Percentiles rank a stretch among this genome's conserved stretches.
These are phyloP conservation scores for Alectura lathami DNA, from an alignment of 2,113 vertebrate species.

Conservation along the genomic window DNA sequence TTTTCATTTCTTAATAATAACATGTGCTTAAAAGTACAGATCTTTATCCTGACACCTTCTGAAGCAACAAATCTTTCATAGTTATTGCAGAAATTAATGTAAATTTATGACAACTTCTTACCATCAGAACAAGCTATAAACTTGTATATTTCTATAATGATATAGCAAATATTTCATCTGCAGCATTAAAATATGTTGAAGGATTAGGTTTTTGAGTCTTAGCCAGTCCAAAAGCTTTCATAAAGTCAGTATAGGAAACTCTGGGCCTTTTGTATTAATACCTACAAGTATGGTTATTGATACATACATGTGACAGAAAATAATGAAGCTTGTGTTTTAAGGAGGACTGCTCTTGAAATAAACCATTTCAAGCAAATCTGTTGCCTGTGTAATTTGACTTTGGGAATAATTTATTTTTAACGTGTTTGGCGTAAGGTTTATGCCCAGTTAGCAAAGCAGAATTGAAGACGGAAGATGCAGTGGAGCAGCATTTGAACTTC, in stretches of 20 bases:
- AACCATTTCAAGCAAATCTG: not conserved
- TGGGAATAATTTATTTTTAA: not conserved
- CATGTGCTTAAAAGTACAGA: not conserved
- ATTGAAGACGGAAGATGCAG: not conserved
- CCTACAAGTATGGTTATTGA: not conserved
- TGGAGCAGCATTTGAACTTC: not conserved
- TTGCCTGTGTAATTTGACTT: not conserved
- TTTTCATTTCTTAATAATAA: not conserved
- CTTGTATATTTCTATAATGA: not conserved
- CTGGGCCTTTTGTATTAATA: not conserved
- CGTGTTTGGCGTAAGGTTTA: not conserved
- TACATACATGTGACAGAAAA: not conserved
- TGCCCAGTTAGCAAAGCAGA: not conserved
- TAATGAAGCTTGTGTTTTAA: not conserved
- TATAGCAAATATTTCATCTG: not conserved
- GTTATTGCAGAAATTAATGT: not conserved
- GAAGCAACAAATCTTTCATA: not conserved
- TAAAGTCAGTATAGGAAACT: not conserved
- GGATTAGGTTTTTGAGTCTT: not conserved
- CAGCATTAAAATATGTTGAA: not conserved
- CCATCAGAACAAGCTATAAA: not conserved
- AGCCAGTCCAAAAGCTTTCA: not conserved
- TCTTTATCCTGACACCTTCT: not conserved
- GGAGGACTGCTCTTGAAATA: not conserved
- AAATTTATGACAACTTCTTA: not conserved